phyloP scores from a whole-genome alignment of 2,113 vertebrate species.

The Trogon surrucura region DNA sequence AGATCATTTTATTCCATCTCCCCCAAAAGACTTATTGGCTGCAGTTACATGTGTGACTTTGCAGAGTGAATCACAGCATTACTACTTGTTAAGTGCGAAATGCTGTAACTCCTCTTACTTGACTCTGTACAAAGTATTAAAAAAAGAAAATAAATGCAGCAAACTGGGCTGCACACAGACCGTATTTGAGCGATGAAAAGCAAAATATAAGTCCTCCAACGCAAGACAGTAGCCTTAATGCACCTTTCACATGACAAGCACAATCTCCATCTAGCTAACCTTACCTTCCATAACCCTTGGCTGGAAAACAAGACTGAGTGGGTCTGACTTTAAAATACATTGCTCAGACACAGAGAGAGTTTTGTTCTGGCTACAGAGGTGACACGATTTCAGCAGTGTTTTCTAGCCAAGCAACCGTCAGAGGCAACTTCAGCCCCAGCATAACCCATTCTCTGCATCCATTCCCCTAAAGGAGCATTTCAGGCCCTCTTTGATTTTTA shows the following conservation, averaged over 20 bases:
- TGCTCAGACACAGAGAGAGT: background rate
- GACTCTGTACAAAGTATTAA: background rate
- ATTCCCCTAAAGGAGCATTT: background rate
- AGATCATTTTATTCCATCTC: background rate
- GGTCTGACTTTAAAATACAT: background rate
- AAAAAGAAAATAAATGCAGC: background rate
- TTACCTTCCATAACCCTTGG: background rate
- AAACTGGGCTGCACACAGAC: background rate
- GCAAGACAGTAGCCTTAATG: background rate
- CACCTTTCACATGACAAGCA: background rate
- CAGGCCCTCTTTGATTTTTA: background rate
- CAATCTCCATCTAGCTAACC: background rate
- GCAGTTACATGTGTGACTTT: rapidly evolving
- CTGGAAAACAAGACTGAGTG: background rate
- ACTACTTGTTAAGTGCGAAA: background rate
- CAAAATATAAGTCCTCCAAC: rapidly evolving
- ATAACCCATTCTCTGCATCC: background rate
- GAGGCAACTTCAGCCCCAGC: background rate
- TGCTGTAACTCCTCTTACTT: background rate
- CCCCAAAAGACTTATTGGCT: background rate
- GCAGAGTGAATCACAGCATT: background rate
- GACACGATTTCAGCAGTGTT: background rate
- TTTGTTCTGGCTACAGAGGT: background rate
- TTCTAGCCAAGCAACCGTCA: background rate
- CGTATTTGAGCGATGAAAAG: background rate